Base-by-base conservation (phyloP, 2,888 invertebrate species). In the Diogma glabrata region DNA sequence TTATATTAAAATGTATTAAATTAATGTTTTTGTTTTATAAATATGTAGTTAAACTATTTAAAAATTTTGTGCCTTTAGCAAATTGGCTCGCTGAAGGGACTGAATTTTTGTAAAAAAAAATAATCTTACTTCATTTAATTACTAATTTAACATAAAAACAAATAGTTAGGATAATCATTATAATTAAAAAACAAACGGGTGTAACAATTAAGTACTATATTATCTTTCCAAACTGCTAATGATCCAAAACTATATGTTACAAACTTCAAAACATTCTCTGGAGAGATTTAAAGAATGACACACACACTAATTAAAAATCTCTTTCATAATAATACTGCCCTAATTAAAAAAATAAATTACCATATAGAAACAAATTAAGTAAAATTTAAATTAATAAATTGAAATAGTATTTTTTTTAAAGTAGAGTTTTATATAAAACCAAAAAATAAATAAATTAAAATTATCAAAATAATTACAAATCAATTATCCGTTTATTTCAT, bases 131-230 rank as follows among this genome's bases (percentile, higher is more conserved):
- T 26, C 16, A 24, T 46, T 26, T 46, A 16, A 24, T 16, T 17
- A 24, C 23, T 22, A 14, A 22, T 45, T 45, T 45, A 17, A 26
- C 16, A 26, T 24, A 46, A 24, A 14, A 46, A 46, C 23, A 46
- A 24, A 46, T 46, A 46, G 46, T 46, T 46, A 46, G 46, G 46
- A 24, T 10, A 26, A 46, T 24, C 24, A 46, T 24, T 24, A 24
- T 46, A 46, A 46, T 46, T 46, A 46, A 46, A 46, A 46, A 46
- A 46, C 24, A 46, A 46, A 46, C 46, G 46, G 46, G 46, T 46
- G 46, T 46, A 24, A 46, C 16, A 46, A 46, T 46, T 46, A 46
- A 46, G 46, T 24, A 9, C 7, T 24, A 23, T 23, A 43, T 43
- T 43, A 43, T 43, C 20, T 14, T 43, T 43, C 23, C 23, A 22